Evolutionary conservation across 2,888 invertebrate species (phyloP).

Genomic region (Acleris emargana): DNA sequence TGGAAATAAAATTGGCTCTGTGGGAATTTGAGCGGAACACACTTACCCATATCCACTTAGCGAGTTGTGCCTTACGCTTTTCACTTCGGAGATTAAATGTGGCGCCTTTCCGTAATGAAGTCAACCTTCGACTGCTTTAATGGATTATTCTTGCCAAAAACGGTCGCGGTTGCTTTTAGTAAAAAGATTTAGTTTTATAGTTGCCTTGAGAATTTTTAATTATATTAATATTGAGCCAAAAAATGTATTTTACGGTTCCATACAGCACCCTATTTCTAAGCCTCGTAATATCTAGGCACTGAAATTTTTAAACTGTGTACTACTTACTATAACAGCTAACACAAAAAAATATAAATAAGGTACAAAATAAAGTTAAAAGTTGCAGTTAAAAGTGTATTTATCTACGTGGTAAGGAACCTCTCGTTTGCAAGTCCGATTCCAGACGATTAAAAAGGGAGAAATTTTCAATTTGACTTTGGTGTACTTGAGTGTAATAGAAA

Average conservation of each 20-base stretch:
- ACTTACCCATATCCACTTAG: slow-evolving; percentile 33
- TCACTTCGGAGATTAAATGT: slow-evolving; percentile 31
- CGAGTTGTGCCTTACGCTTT: slow-evolving; percentile 24
- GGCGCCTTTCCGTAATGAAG: slow-evolving; percentile 17
- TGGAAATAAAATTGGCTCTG: slow-evolving; percentile 46
- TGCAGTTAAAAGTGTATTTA: too few relatives aligned
- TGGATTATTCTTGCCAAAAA: background rate
- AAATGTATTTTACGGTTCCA: too few relatives aligned
- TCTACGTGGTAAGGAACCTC: too few relatives aligned
- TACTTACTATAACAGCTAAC: background rate
- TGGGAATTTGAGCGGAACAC: slow-evolving; percentile 34
- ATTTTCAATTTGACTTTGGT: slow-evolving; percentile 30
- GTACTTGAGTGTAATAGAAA: slow-evolving; percentile 38
- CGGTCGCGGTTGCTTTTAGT: too few relatives aligned
- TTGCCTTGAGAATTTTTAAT: too few relatives aligned
- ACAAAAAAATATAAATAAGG: background rate
- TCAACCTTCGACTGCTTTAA: background rate
- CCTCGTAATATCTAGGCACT: background rate
- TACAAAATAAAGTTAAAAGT: background rate
- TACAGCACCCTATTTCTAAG: background rate
- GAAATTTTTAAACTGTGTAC: background rate
- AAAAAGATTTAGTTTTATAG: too few relatives aligned
- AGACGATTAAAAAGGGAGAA: slow-evolving; percentile 5
- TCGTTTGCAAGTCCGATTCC: too few relatives aligned
- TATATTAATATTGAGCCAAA: too few relatives aligned